Percentiles rank a stretch among this genome's conserved stretches.
Evolutionary conservation across 2,113 vertebrate species (phyloP).

Genomic region (Rhagologus leucostigma): DNA sequence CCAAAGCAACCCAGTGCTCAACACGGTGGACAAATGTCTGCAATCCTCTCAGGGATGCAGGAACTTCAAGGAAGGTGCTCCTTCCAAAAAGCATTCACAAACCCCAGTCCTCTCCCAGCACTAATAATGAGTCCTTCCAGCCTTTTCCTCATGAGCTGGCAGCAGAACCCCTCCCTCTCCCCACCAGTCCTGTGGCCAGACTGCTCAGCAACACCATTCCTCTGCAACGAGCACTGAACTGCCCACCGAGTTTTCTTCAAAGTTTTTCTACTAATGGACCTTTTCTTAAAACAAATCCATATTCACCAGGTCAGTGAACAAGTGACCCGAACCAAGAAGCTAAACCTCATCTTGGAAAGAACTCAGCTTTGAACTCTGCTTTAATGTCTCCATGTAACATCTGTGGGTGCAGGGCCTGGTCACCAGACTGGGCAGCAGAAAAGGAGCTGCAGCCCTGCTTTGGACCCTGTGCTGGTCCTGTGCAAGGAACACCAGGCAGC

Average conservation of each 20-base stretch:
- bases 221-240: not conserved
- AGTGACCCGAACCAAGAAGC: not conserved
- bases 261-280: not conserved
- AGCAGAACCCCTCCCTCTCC: not conserved
- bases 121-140: not conserved
- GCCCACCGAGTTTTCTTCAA: not conserved
- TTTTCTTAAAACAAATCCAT: not conserved
- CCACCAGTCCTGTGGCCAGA: not conserved
- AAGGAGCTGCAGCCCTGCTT: not conserved
- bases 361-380: not conserved
- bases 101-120: not conserved
- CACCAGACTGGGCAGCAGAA: not conserved
- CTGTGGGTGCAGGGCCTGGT: not conserved
- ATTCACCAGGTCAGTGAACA: not conserved
- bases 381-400: not conserved
- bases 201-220: not conserved
- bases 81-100: not conserved
- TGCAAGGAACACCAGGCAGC: not conserved
- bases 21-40: fast-evolving
- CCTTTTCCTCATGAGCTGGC: not conserved
- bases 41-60: not conserved
- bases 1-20: not conserved
- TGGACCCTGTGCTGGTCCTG: not conserved
- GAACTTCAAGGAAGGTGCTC: not conserved
- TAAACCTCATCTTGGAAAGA: not conserved